These are phyloP conservation scores for Sylvicapra grimmia DNA, from an alignment of 2,113 vertebrate genomes.

Conservation along the genomic window DNA sequence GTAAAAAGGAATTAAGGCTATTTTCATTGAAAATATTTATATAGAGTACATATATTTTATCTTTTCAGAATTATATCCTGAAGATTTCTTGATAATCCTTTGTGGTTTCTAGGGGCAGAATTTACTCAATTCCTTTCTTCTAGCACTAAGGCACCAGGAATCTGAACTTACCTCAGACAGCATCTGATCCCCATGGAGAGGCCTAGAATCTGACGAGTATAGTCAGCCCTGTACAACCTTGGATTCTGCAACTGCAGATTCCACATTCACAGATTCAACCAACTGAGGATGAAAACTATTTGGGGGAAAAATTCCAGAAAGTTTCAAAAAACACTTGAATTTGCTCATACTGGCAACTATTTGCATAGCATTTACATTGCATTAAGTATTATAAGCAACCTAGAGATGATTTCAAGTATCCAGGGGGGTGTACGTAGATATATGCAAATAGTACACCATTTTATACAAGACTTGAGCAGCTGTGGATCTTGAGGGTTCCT, in stretches of 20 bases:
- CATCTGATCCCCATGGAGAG: neutral
- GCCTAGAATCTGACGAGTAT: neutral
- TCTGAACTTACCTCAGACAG: neutral
- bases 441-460: neutral
- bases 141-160: neutral
- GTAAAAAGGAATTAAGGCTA: neutral
- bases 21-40: neutral
- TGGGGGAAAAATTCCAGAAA: neutral
- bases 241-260: neutral
- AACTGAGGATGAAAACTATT: neutral
- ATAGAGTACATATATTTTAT: neutral
- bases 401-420: neutral
- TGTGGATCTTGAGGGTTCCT: neutral
- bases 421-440: neutral
- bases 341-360: neutral
- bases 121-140: neutral
- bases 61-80: neutral
- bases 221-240: neutral
- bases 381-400: neutral
- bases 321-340: neutral
- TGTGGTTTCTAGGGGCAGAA: neutral
- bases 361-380: neutral
- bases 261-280: neutral
- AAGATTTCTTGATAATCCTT: neutral
- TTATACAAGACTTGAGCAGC: neutral